These are phyloP conservation scores for Oncorhynchus masou DNA, from an alignment of 2,113 vertebrate genomes.

Conservation along the genomic window DNA sequence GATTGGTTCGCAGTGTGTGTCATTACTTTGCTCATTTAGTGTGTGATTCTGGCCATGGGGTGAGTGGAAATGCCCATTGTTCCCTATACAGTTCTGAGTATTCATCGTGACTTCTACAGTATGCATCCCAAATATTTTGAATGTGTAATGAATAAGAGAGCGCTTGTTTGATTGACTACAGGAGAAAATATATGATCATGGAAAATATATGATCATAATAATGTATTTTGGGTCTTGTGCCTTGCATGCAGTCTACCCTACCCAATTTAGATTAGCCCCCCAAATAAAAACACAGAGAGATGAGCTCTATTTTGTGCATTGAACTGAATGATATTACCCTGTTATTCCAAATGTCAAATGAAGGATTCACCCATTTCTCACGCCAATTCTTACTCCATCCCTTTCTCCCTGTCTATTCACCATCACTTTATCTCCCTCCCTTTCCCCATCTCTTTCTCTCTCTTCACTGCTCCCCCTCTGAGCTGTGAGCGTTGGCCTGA, in stretches of 20 bases:
- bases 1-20: conserved; percentile 8
- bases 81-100: neutral
- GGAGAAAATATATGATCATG: neutral
- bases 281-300: neutral
- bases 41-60: neutral
- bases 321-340: too few species aligned
- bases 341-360: too few species aligned
- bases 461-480: too few species aligned
- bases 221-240: neutral
- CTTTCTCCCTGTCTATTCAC: too few species aligned
- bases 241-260: neutral
- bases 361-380: too few species aligned
- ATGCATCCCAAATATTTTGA: neutral
- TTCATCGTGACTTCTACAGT: neutral
- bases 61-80: neutral
- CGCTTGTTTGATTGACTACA: neutral
- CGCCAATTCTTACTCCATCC: too few species aligned
- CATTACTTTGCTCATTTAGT: neutral
- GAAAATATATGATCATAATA: neutral
- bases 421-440: too few species aligned
- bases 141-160: neutral
- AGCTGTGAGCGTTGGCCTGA: neutral
- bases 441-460: too few species aligned
- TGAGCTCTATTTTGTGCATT: neutral
- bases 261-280: neutral